Conservation (phyloP, 2,113 vertebrate genomes). For the Gallinago jamesoni region DNA sequence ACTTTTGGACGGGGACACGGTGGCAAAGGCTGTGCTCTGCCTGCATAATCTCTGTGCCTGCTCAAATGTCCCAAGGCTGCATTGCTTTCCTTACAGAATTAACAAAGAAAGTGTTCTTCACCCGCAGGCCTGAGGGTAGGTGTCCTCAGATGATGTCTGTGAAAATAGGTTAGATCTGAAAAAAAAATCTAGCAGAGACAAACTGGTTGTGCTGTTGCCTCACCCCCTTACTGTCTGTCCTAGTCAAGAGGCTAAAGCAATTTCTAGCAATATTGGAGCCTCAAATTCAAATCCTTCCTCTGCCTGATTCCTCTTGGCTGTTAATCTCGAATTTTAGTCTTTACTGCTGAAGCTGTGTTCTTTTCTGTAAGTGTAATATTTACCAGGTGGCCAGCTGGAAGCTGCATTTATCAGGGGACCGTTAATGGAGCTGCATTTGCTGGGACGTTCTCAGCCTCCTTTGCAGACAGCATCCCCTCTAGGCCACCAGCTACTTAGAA, state of each 20-base stretch:
- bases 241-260: not conserved
- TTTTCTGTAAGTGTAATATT: not conserved
- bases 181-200: not conserved
- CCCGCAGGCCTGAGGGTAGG: not conserved
- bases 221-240: not conserved
- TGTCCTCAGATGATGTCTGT: constrained; percentile 1
- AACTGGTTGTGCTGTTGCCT: not conserved
- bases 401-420: not conserved
- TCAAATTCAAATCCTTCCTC: not conserved
- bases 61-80: not conserved
- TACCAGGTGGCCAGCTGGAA: not conserved
- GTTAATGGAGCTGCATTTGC: not conserved
- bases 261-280: not conserved
- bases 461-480: not conserved
- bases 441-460: not conserved
- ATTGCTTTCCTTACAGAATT: constrained; percentile 27
- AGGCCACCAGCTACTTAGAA: not conserved
- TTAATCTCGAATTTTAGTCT: not conserved
- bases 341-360: not conserved
- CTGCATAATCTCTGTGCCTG: not conserved
- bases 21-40: not conserved
- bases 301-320: not conserved
- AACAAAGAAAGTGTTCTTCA: constrained; percentile 6
- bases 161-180: constrained; percentile 9
- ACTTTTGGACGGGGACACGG: not conserved